phyloP scores from a whole-genome alignment of 2,888 invertebrate genomes.

The Acleris holmiana region DNA sequence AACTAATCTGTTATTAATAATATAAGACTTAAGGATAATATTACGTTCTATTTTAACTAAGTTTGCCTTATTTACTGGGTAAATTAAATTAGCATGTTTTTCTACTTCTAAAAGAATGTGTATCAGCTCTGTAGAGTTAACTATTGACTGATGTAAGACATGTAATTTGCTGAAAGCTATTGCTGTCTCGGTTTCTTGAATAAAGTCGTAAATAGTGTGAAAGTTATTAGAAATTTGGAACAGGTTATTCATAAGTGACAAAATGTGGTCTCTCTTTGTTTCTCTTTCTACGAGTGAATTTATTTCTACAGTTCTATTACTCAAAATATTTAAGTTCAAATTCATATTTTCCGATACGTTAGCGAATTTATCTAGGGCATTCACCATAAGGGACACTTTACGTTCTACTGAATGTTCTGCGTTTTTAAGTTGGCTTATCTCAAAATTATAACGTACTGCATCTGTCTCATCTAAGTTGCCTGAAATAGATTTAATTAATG shows the following conservation, averaged over 20 bases:
- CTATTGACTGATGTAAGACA: conserved; percentile 34
- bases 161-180: conserved; percentile 37
- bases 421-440: conserved; percentile 24
- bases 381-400: conserved; percentile 25
- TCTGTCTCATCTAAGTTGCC: conserved; percentile 45
- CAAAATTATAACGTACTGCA: conserved; percentile 34
- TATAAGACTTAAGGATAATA: conserved; percentile 30
- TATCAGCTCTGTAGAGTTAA: conserved; percentile 37
- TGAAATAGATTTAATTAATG: conserved; percentile 29
- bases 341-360: conserved; percentile 30
- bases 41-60: conserved; percentile 35
- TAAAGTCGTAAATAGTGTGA: conserved; percentile 30
- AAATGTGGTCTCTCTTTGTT: not conserved
- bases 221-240: conserved; percentile 34
- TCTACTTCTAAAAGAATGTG: conserved; percentile 19
- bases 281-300: conserved; percentile 5
- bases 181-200: conserved; percentile 37
- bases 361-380: conserved; percentile 14
- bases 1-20: conserved; percentile 12
- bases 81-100: conserved; percentile 26
- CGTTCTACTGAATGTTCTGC: conserved; percentile 26
- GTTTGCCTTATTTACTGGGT: conserved; percentile 18
- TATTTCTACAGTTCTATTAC: conserved; percentile 14
- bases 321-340: conserved; percentile 20
- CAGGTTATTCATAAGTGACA: conserved; percentile 26